Base-by-base conservation (phyloP, 2,888 invertebrate species). In the Drosophila borborema region DNA sequence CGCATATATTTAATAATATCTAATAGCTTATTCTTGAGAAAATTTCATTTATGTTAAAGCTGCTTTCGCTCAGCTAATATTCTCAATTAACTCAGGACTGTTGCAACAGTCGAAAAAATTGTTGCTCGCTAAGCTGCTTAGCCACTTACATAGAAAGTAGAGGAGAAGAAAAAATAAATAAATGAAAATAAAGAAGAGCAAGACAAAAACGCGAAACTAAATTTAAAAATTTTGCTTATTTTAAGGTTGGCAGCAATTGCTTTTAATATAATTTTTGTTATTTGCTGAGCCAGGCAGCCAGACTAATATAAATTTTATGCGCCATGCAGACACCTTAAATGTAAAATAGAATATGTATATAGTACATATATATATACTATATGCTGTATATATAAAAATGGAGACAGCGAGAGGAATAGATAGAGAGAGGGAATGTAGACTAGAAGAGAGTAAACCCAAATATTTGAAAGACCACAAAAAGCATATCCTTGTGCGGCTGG, bases 401-500 rank as follows among this genome's bases (percentile, higher is more conserved):
- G 20, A 23, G 43, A 16, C 28, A 28, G 28, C 28, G 28, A 28
- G 28, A 28, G 28, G 4, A 23, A 23, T 3, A 28, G 6, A 28
- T 3, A 28, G 28, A 6, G 28, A 28, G 6, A 28, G 28, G 6
- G 12, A 4, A 7, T 18, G 38, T 4, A 5, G 14, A 40, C 2
- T 12, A 16, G 28, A 8, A 55, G 62, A 28, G 36, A 28, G 31
- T 16, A 36, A 68, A 58, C 40, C 46, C 73, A 74, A 77, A 73
- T 71, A 67, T 71, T 90, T 87, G 80, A 89, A 87, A 87, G 90
- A 86, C 90, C 89, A 72, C 90, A 87, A 81, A 84, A 79, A 75
- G 78, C 86, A 76, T 88, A 89, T 91, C 89, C 90, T 86, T 90
- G 87, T 82, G 86, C 70, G 81, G 87, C 82, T 86, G 73, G 80